phyloP scores from a whole-genome alignment of 2,113 vertebrate genomes.

The Arothron firmamentum region DNA sequence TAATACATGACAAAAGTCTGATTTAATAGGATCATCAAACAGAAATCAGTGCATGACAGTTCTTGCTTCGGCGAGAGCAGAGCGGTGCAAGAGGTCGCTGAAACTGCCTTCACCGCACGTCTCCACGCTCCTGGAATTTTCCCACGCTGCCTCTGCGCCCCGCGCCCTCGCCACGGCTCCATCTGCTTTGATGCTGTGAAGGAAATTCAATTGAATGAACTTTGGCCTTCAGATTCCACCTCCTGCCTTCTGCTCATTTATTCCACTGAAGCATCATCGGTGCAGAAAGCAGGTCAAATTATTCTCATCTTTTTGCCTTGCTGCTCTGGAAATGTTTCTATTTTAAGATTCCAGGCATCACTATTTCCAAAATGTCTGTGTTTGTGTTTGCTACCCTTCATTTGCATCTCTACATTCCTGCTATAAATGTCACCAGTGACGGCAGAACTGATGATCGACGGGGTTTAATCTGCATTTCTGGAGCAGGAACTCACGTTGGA shows the following conservation, averaged over 20 bases:
- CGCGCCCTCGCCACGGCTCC: slow-evolving; percentile 17
- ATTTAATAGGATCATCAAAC: not conserved
- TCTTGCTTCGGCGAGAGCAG: no score
- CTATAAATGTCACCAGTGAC: no score
- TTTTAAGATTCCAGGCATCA: no score
- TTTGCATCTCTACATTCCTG: not conserved
- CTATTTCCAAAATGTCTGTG: no score
- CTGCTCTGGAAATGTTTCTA: not conserved
- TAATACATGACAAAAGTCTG: no score
- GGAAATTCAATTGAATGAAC: slow-evolving; percentile 34
- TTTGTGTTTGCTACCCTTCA: not conserved
- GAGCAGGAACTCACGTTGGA: no score
- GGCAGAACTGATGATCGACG: no score
- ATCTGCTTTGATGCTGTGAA: slow-evolving; percentile 35
- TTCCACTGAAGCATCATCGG: slow-evolving; percentile 8
- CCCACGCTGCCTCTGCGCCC: slow-evolving; percentile 30
- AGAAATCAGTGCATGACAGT: no score
- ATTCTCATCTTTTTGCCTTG: not conserved
- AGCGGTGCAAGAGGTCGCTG: slow-evolving; percentile 32
- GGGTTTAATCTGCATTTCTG: no score
- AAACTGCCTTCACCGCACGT: slow-evolving; percentile 22
- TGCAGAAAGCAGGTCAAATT: not conserved
- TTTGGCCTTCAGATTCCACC: slow-evolving; percentile 20
- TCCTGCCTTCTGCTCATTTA: slow-evolving; percentile 1
- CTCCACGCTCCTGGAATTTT: slow-evolving; percentile 23